These are phyloP conservation scores for Perizoma flavofasciatum DNA, from an alignment of 2,888 invertebrate genomes.

Conservation along the genomic window DNA sequence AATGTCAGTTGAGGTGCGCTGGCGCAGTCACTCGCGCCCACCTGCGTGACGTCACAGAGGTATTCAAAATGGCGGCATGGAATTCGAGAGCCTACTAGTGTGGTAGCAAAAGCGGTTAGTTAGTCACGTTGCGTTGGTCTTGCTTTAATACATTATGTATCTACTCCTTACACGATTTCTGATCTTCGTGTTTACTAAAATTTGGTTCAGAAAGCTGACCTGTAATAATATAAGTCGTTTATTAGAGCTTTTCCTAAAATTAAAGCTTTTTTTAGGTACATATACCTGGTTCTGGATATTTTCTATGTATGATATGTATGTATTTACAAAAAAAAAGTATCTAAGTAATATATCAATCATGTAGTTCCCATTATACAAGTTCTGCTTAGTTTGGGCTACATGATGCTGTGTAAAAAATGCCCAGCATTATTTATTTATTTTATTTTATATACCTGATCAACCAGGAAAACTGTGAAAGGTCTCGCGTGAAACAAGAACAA, in stretches of 20 bases:
- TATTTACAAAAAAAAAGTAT: no score
- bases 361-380: no score
- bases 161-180: slow-evolving; percentile 30
- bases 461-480: slow-evolving; percentile 2
- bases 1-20: slow-evolving; percentile 71
- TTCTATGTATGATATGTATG: no score
- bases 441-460: no score
- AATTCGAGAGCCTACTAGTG: slow-evolving; percentile 79
- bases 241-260: not conserved
- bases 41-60: slow-evolving; percentile 77
- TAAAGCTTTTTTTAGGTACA: slow-evolving; percentile 4
- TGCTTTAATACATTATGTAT: slow-evolving; percentile 29
- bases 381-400: no score
- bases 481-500: slow-evolving; percentile 13
- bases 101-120: slow-evolving; percentile 50
- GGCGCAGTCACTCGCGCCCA: slow-evolving; percentile 76
- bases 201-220: no score
- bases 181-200: slow-evolving; percentile 11
- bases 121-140: slow-evolving; percentile 39
- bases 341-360: no score
- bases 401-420: no score
- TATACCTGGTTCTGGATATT: not conserved
- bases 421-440: no score
- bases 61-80: slow-evolving; percentile 82
- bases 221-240: no score